A percentile compares a stretch with the other conserved stretches of the same genome.
These are phyloP conservation scores for Gnathonemus echidnorhynchus DNA, from an alignment of 2,113 vertebrate species.

Conservation along the genomic window DNA sequence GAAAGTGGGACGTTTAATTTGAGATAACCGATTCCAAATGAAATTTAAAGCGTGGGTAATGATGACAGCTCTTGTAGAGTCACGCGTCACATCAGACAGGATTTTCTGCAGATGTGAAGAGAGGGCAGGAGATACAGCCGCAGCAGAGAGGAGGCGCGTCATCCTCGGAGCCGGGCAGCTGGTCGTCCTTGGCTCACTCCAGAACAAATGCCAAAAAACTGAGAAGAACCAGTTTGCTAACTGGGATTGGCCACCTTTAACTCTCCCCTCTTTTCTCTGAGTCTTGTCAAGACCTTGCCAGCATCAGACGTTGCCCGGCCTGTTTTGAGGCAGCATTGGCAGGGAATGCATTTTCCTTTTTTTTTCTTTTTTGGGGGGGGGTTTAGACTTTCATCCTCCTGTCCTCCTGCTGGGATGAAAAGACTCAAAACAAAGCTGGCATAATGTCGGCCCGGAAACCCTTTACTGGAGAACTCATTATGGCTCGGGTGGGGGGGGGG, in stretches of 20 bases:
- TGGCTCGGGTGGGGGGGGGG: background rate
- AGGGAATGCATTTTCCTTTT: background rate
- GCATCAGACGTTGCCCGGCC: background rate
- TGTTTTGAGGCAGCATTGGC: background rate
- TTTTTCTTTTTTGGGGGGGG: background rate
- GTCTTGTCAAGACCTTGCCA: background rate
- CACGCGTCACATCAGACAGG: background rate
- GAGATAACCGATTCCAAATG: background rate
- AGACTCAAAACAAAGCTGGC: constrained; percentile 36
- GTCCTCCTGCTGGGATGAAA: background rate
- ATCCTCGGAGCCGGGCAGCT: background rate
- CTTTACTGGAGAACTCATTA: constrained; percentile 42
- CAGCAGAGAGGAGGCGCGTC: background rate
- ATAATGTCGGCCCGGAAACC: constrained; percentile 46
- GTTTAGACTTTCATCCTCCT: background rate
- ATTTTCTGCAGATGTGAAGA: background rate
- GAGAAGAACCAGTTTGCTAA: background rate
- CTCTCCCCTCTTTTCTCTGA: background rate
- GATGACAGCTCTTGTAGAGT: background rate
- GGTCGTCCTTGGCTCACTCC: background rate
- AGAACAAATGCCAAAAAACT: background rate
- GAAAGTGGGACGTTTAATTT: background rate
- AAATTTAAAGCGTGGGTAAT: background rate
- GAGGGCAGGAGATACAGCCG: background rate
- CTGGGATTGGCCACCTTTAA: background rate